Evolutionary conservation across 2,888 invertebrate species (phyloP).

Genomic region (Tenthredo notha): DNA sequence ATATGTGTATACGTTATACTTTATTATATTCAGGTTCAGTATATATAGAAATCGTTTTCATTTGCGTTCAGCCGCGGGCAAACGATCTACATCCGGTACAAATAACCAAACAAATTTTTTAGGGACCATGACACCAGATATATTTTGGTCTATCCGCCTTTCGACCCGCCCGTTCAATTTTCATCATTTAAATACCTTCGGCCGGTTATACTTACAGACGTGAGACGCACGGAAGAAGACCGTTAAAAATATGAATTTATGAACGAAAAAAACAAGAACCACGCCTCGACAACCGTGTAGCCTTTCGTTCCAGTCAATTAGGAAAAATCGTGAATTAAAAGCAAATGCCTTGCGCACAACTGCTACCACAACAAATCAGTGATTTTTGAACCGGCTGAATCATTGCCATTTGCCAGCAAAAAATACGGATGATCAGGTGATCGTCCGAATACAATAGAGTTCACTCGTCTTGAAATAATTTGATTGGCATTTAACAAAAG

Average conservation of each 20-base stretch:
- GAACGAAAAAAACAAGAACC: not conserved
- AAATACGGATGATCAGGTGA: not conserved
- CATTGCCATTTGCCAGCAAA: not conserved
- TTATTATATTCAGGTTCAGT: slow-evolving; percentile 30
- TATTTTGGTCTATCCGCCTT: not conserved
- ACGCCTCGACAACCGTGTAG: not conserved
- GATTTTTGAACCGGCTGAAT: slow-evolving; percentile 13
- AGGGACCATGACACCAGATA: not conserved
- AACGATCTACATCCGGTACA: slow-evolving; percentile 36
- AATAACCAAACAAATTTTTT: slow-evolving; percentile 24
- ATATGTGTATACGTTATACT: not conserved
- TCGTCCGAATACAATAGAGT: slow-evolving; percentile 18
- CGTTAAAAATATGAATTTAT: not conserved
- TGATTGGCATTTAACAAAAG: slow-evolving; percentile 1
- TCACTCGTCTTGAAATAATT: slow-evolving; percentile 4
- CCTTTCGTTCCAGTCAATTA: slow-evolving; percentile 21
- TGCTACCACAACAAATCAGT: not conserved
- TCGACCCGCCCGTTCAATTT: not conserved
- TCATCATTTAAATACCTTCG: not conserved
- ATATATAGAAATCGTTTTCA: slow-evolving; percentile 25
- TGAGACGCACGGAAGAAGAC: not conserved
- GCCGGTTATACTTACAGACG: not conserved
- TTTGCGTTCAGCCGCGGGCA: slow-evolving; percentile 9
- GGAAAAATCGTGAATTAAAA: slow-evolving; percentile 5
- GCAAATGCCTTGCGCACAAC: slow-evolving; percentile 8